A percentile compares a stretch with the other conserved stretches of the same genome.
Conservation (phyloP, 2,113 vertebrate species). For the Motacilla alba region DNA sequence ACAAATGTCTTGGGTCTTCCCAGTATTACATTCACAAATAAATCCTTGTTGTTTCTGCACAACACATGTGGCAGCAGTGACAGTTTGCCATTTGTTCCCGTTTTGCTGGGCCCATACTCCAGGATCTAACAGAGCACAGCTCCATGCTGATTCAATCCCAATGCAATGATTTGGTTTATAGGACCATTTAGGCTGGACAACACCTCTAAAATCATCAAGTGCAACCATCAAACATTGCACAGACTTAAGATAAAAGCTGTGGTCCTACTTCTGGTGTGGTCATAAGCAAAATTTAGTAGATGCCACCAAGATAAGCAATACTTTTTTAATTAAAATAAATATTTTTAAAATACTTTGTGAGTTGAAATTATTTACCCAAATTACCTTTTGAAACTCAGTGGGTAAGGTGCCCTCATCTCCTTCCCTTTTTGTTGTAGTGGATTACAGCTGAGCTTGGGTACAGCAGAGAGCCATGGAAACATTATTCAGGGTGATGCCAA, state of each 20-base stretch:
- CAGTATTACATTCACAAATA: neutral
- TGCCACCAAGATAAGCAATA: neutral
- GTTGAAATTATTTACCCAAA: neutral
- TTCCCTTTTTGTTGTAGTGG: neutral
- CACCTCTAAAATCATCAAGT: neutral
- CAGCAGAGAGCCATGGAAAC: neutral
- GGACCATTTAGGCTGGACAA: neutral
- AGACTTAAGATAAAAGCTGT: neutral
- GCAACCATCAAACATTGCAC: neutral
- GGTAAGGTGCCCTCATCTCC: neutral
- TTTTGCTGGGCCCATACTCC: neutral
- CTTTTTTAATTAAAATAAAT: neutral
- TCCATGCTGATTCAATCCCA: neutral
- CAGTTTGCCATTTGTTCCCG: neutral
- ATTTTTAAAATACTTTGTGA: accelerated
- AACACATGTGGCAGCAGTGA: neutral
- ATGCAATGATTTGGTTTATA: neutral
- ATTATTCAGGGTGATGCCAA: neutral
- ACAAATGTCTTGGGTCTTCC: neutral
- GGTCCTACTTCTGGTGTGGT: neutral
- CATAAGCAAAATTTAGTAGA: neutral
- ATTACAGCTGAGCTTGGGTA: neutral
- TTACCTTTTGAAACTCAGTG: neutral
- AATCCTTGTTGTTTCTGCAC: neutral
- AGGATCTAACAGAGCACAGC: neutral